Conservation (phyloP, 53 echinoderm and acorn worm genomes). For the Glandiceps talaboti region DNA sequence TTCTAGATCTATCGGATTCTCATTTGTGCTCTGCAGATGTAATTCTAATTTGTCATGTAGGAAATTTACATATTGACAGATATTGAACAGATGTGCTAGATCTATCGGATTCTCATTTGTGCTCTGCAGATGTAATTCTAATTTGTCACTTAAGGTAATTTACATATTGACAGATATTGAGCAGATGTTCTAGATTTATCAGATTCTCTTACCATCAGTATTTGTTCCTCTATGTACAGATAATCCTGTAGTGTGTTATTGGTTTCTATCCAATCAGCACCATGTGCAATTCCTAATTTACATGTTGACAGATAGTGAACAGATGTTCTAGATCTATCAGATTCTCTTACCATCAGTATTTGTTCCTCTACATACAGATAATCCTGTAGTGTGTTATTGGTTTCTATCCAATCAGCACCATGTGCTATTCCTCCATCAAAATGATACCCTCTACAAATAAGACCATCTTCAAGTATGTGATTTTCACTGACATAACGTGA, state of each 20-base stretch:
- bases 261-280: constrained; percentile 35
- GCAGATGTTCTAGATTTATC: too few relatives aligned
- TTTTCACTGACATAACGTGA: constrained; percentile 53
- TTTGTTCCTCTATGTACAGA: constrained; percentile 40
- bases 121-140: too few relatives aligned
- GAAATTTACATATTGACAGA: too few relatives aligned
- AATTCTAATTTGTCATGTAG: too few relatives aligned
- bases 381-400: constrained; percentile 64
- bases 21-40: too few relatives aligned
- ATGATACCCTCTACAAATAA: constrained; percentile 35
- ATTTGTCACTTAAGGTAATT: too few relatives aligned
- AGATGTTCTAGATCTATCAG: too few relatives aligned
- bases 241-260: constrained; percentile 77
- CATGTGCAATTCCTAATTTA: constrained; percentile 60
- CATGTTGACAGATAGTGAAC: too few relatives aligned
- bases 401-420: constrained; percentile 45
- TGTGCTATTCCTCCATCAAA: constrained; percentile 37
- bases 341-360: constrained; percentile 77
- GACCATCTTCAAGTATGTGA: constrained; percentile 51
- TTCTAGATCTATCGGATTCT: too few relatives aligned
- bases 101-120: too few relatives aligned
- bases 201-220: constrained; percentile 88
- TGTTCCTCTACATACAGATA: constrained; percentile 52
- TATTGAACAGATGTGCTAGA: too few relatives aligned
- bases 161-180: too few relatives aligned